Evolutionary conservation across 2,797 vertebrate species (phyloP).

Genomic region (Morelia viridis): DNA sequence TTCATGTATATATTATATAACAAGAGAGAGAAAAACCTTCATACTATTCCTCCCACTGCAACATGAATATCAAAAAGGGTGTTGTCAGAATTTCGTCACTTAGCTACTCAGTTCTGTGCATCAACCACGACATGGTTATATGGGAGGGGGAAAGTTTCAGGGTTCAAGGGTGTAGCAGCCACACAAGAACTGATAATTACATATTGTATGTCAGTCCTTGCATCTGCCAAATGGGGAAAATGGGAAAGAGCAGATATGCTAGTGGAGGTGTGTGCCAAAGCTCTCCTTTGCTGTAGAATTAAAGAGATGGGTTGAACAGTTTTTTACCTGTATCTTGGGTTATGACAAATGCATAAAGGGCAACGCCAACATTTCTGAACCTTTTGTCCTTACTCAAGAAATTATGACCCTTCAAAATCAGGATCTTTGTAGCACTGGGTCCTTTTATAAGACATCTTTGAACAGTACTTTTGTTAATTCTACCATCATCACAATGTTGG

Average conservation of each 20-base stretch:
- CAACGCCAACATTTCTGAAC: background rate
- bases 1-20: background rate
- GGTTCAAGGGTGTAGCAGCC: background rate
- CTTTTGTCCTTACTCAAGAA: background rate
- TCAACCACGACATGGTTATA: background rate
- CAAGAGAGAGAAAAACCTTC: background rate
- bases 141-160: background rate
- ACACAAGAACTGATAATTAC: background rate
- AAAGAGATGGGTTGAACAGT: background rate
- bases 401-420: background rate
- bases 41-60: background rate
- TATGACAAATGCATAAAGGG: background rate
- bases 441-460: background rate
- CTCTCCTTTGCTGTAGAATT: background rate
- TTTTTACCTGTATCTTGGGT: background rate
- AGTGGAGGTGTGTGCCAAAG: background rate
- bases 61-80: background rate
- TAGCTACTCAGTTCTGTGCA: background rate
- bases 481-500: background rate
- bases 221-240: background rate
- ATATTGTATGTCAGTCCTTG: background rate
- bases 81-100: background rate
- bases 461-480: background rate
- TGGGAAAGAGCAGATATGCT: background rate
- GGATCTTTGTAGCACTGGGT: background rate